A percentile compares a stretch with the other conserved stretches of the same genome.
phyloP scores from a whole-genome alignment of 2,888 invertebrate genomes.

The Escarpia spicata region DNA sequence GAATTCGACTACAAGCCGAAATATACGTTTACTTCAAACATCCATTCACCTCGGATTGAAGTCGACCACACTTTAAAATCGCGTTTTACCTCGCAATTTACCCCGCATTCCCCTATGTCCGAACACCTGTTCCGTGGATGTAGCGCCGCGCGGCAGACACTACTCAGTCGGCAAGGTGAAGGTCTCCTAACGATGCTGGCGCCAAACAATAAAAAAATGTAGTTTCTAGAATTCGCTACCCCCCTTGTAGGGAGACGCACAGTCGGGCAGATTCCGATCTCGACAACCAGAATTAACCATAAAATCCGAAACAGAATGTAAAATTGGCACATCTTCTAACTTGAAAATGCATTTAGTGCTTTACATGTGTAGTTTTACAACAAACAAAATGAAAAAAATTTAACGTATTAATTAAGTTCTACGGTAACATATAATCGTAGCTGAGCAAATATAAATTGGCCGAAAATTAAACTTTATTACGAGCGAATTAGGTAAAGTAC shows the following conservation, averaged over 20 bases:
- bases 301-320: too few species aligned
- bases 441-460: too few species aligned
- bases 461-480: too few species aligned
- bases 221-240: neutral
- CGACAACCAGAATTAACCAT: neutral
- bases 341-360: neutral
- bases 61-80: neutral
- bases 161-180: neutral
- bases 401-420: neutral
- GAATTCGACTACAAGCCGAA: neutral
- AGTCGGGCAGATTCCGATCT: neutral
- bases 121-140: neutral
- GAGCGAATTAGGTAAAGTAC: neutral
- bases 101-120: neutral
- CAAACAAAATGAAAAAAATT: too few species aligned
- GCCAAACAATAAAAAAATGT: slow-evolving; percentile 4
- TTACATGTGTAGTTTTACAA: neutral
- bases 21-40: neutral
- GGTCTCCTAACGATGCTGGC: neutral
- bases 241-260: neutral
- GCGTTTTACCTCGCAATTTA: neutral
- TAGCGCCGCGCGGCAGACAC: neutral
- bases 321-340: too few species aligned
- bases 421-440: too few species aligned
- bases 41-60: neutral